These are phyloP conservation scores for Thymelicus sylvestris DNA, from an alignment of 2,888 invertebrate genomes.

Conservation along the genomic window DNA sequence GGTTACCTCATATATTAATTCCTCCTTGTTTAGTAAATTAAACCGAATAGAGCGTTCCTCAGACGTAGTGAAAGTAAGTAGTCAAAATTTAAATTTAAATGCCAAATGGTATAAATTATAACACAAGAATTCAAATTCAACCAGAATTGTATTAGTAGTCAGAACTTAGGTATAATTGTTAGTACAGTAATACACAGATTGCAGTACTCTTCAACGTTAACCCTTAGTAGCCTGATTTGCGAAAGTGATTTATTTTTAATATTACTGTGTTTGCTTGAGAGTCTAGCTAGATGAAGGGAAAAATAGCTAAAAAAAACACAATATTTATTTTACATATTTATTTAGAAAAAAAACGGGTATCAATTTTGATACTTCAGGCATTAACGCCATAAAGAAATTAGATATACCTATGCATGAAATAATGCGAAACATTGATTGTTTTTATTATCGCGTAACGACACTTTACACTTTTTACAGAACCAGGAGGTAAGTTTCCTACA, in stretches of 20 bases:
- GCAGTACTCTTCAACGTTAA: too few species aligned
- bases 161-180: too few species aligned
- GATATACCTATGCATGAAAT: conserved; percentile 49
- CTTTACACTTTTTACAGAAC: conserved; percentile 52
- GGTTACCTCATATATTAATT: too few species aligned
- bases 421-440: conserved; percentile 54
- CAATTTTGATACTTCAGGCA: conserved; percentile 53
- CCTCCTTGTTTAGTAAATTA: too few species aligned
- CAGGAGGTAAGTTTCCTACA: conserved; percentile 51
- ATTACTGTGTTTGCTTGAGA: conserved; percentile 48
- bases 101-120: too few species aligned
- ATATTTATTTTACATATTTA: conserved; percentile 48
- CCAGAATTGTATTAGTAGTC: too few species aligned
- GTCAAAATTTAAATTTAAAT: too few species aligned
- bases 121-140: too few species aligned
- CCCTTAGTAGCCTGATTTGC: conserved; percentile 49
- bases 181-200: too few species aligned
- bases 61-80: too few species aligned
- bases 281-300: conserved; percentile 49
- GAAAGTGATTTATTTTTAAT: conserved; percentile 45
- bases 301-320: conserved; percentile 49
- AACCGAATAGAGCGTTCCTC: too few species aligned
- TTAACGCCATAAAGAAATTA: conserved; percentile 48
- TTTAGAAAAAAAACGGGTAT: conserved; percentile 50
- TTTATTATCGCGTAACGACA: conserved; percentile 53